Base-by-base conservation (phyloP, 1,140 invertebrate species). In the Hylaeus anthracinus region DNA sequence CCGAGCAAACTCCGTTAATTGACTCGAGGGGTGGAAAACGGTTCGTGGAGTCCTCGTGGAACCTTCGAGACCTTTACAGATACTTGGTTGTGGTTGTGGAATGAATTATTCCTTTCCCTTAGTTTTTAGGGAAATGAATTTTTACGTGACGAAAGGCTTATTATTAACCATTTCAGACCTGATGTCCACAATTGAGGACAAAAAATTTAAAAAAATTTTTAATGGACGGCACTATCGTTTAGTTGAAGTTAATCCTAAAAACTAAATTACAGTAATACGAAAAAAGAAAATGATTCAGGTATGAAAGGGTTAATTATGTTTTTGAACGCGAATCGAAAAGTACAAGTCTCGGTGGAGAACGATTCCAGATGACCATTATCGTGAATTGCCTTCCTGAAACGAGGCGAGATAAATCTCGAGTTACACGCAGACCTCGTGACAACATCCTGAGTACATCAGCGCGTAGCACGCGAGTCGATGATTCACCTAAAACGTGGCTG, bases 1-100 rank as follows among this genome's bases (percentile, higher is more conserved):
- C 76, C 73, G 81, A 75, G 87, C 65, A 73, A 83, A 86, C 79
- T 78, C 72, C 53, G 77, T 51, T 81, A 81, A 88, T 89, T 81
- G 76, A 80, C 51, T 41, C 63, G 45, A 45, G 76, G 43, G 53
- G n/a, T 58, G 73, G 80, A 45, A 26, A 74, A 55, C 56, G 82
- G 43, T 64, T 73, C 74, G 61, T 73, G 15, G 71, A 66, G 66
- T 66, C 71, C 10, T 58, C 63, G 37, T 37, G 39, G 48, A 64
- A 53, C 45, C 71, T 71, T 1, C 6, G 15, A 5, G n/a, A n/a
- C 12, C 43, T 71, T 79, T 39, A 12, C 60, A 37, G 39, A 64
- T 12, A 37, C 58, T 5, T 12, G 48, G 12, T 63, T 56, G 48
- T 53, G 26, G 26, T 26, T 26, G 26, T 26, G 26, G 26, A 26